Percentiles rank a stretch among this genome's conserved stretches.
phyloP scores from a whole-genome alignment of 2,888 invertebrate genomes.

The Lingula anatina region DNA sequence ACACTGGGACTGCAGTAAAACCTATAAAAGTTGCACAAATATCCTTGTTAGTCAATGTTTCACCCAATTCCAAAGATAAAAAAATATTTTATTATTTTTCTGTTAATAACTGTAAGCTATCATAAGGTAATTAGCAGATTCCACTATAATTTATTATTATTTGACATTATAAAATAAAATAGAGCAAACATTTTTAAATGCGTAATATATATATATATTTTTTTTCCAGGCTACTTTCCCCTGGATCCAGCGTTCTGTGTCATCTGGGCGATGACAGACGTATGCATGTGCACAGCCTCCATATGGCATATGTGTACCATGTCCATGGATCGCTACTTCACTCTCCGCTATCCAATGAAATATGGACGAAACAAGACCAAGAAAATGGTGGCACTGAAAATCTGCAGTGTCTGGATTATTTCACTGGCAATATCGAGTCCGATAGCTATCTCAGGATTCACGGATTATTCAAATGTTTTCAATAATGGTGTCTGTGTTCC shows the following conservation, averaged over 20 bases:
- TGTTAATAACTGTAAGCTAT: too few relatives aligned
- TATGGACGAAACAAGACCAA: slow-evolving; percentile 51
- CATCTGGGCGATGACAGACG: slow-evolving; percentile 59
- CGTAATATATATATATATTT: not conserved
- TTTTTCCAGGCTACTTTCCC: slow-evolving; percentile 77
- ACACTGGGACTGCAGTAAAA: too few relatives aligned
- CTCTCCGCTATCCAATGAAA: slow-evolving; percentile 84
- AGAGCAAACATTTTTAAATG: not conserved
- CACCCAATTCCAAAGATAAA: not conserved
- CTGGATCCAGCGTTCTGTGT: slow-evolving; percentile 70
- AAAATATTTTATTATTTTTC: not conserved
- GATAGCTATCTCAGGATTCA: slow-evolving; percentile 45
- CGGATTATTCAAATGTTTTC: slow-evolving; percentile 33
- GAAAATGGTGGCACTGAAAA: slow-evolving; percentile 63
- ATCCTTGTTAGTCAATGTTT: too few relatives aligned
- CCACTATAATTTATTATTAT: too few relatives aligned
- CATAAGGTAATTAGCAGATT: too few relatives aligned
- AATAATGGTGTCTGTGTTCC: slow-evolving; percentile 35
- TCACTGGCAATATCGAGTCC: slow-evolving; percentile 59
- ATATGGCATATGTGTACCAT: slow-evolving; percentile 60
- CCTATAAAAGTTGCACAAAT: too few relatives aligned
- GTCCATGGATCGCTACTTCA: slow-evolving; percentile 69
- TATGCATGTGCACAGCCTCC: slow-evolving; percentile 57
- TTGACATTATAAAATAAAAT: not conserved
- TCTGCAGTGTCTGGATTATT: slow-evolving; percentile 87